Evolutionary conservation across 2,888 invertebrate genomes (phyloP), one percentile per base, ranked within the genome.

Genomic region (Mimas tiliae): DNA sequence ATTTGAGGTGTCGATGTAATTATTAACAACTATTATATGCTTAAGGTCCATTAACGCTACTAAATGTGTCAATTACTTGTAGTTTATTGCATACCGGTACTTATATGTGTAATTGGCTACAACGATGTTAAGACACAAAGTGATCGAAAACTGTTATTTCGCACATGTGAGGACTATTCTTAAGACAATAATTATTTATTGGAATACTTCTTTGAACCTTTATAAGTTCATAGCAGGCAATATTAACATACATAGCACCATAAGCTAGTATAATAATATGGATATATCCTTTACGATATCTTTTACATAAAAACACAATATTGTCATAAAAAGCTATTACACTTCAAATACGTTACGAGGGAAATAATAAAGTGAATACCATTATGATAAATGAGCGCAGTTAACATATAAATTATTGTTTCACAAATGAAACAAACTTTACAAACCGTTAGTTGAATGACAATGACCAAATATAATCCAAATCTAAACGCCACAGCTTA

Each of bases 381-480:
- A 55, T 33, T 48, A 68, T 68, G 64, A 64, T 76, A 69, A 74
- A 74, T 78, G 73, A 72, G 78, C 76, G 75, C 78, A 70, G 69
- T 68, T 68, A 74, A 76, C 70, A 68, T 76, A 80, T 82, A 84
- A 86, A 87, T 85, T 86, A 88, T 87, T 82, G 88, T 87, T 85
- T 85, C 80, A 83, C 84, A 88, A 91, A 90, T 90, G 86, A 87
- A 86, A 86, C 87, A 84, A 87, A 86, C 83, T 84, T 83, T 82
- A 81, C 78, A 75, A 74, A 77, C 83, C 83, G 88, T 86, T 83
- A 81, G 79, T 76, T 81, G 91, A 90, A 92, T 92, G 84, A 89
- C 90, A 92, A 92, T 90, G 87, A 89, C 83, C 85, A 85, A 87
- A 86, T 86, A 90, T 93, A 93, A 92, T 93, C 93, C 90, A 93